Evolutionary conservation across 2,113 vertebrate species (phyloP), one percentile per base, ranked within the genome.

Genomic region (Eleginops maclovinus): DNA sequence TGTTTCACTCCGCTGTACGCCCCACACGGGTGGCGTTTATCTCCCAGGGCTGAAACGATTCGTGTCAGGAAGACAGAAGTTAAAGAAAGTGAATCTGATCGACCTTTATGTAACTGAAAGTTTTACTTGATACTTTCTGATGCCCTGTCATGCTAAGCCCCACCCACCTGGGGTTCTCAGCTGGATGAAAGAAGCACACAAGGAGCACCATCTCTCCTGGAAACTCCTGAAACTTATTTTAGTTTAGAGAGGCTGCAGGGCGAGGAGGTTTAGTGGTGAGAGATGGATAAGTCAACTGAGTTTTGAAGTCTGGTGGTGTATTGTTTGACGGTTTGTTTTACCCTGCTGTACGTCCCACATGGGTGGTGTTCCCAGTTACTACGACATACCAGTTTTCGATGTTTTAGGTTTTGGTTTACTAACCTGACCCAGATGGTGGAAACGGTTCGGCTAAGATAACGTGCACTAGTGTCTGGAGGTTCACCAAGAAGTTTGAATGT

Each of bases 1-100:
- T n/a, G n/a, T 59, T 79, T 79, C 9, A 22, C 44, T 60, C 19
- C 3, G 21, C 3, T 8, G 50, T 7, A 7, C 1, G 24, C 71
- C 79, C 51, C 68, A 64, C 63, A 16, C 2, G 74, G 74, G 54
- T 28, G 61, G 67, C 13, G 41, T 36, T 71, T 26, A 72, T 14
- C 41, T 22, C 21, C 6, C 5, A 16, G 47, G 59, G 47, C 24
- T 36, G 11, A 22, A 51, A 46, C 1, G 16, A 71, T 12, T 19
- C 72, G 31, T 41, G 15, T 49, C 7, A 22, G 41, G 17, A 63
- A 24, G 40, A 68, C 49, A 50, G 10, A 16, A 55, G 24, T 70
- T 21, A 54, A 51, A 12, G 10, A 47, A 50, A 61, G 44, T 62
- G 21, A 16, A 17, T 54, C 22, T 11, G 22, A 14, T 53, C 1